Conservation (phyloP, 2,113 vertebrate species). For the Pardalotus punctatus region DNA sequence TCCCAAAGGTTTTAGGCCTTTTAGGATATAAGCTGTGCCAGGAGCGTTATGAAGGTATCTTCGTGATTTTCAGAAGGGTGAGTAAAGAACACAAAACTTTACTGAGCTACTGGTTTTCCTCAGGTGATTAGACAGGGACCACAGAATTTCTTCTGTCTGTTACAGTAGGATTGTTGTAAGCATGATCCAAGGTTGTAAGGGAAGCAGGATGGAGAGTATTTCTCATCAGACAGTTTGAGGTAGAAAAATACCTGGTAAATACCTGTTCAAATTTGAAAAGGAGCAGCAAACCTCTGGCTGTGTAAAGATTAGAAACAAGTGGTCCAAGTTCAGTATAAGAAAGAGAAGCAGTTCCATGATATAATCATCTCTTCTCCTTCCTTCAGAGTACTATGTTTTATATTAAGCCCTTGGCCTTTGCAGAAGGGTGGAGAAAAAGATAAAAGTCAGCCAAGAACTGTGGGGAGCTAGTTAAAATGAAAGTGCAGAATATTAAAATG, state of each 20-base stretch:
- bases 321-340: background rate
- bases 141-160: background rate
- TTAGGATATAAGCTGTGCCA: fast-evolving
- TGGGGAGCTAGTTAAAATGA: background rate
- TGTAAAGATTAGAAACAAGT: background rate
- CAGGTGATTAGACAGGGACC: background rate
- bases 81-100: background rate
- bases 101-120: background rate
- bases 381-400: background rate
- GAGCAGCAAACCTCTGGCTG: background rate
- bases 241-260: background rate
- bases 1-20: background rate
- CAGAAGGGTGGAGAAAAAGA: background rate
- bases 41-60: background rate
- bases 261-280: background rate
- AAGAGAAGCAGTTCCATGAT: background rate
- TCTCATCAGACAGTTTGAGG: background rate
- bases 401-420: background rate
- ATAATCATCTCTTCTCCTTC: background rate
- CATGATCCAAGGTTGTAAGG: background rate
- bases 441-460: background rate
- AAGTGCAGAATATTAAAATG: background rate
- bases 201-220: background rate
- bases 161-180: background rate
- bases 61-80: background rate